Conservation (phyloP, 2,888 invertebrate species). For the Eumacrocentrus americanus region DNA sequence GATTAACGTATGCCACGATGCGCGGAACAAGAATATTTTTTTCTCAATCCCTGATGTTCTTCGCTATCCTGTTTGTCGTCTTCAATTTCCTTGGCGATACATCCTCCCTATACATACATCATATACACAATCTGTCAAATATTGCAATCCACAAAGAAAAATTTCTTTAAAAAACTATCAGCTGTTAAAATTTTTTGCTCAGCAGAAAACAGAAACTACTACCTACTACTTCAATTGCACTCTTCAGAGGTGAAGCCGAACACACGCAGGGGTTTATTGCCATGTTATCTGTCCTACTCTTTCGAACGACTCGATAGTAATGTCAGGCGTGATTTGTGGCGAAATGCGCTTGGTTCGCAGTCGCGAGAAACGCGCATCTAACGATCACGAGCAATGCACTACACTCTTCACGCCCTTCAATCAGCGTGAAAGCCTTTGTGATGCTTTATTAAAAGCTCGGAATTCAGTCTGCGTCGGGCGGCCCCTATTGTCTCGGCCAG, state of each 20-base stretch:
- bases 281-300: too few relatives aligned
- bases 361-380: conserved; percentile 30
- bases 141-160: too few relatives aligned
- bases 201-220: too few relatives aligned
- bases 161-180: too few relatives aligned
- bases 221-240: too few relatives aligned
- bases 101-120: too few relatives aligned
- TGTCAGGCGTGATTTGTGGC: conserved; percentile 53
- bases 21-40: conserved; percentile 26
- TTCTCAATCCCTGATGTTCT: background rate
- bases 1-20: conserved; percentile 37
- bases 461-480: conserved; percentile 26
- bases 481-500: conserved; percentile 19
- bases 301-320: conserved; percentile 46
- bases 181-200: too few relatives aligned
- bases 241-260: conserved; percentile 34
- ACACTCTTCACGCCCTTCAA: conserved; percentile 55
- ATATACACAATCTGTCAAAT: too few relatives aligned
- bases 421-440: conserved; percentile 39
- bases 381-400: conserved; percentile 27
- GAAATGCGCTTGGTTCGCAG: conserved; percentile 31
- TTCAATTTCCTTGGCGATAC: background rate
- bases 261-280: conserved; percentile 47
- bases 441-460: conserved; percentile 34
- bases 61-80: background rate